These are phyloP conservation scores for Eristalis arbustorum DNA, from an alignment of 2,888 invertebrate genomes.

Conservation along the genomic window DNA sequence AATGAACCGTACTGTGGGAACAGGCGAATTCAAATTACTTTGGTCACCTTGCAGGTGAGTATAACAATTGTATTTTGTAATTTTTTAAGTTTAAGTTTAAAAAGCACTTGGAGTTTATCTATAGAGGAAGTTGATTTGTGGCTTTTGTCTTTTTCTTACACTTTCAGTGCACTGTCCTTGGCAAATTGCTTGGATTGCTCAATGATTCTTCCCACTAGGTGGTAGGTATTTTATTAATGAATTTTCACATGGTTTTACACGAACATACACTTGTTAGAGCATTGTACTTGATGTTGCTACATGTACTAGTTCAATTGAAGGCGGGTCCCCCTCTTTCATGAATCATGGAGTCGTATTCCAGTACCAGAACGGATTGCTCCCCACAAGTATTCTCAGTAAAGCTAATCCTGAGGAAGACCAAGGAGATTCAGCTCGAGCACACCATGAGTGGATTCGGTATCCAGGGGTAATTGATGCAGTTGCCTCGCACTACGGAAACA, in stretches of 20 bases:
- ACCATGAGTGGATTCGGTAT: too few species aligned
- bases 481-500: too few species aligned
- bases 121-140: conserved; percentile 16
- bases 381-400: too few species aligned
- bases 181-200: not conserved
- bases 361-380: too few species aligned
- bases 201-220: conserved; percentile 14
- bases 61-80: conserved; percentile 8
- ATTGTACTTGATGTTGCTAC: not conserved
- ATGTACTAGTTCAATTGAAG: not conserved
- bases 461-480: too few species aligned
- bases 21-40: not conserved
- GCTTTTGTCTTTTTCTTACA: not conserved
- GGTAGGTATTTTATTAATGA: conserved; percentile 13
- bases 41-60: conserved; percentile 42
- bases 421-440: not conserved
- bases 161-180: not conserved
- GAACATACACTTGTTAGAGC: not conserved
- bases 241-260: not conserved
- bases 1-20: not conserved
- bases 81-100: conserved; percentile 6
- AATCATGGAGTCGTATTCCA: too few species aligned
- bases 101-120: not conserved
- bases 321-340: not conserved
- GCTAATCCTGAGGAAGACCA: too few species aligned